These are phyloP conservation scores for Argyrosomus japonicus DNA, from an alignment of 2,113 vertebrate species.

Conservation along the genomic window DNA sequence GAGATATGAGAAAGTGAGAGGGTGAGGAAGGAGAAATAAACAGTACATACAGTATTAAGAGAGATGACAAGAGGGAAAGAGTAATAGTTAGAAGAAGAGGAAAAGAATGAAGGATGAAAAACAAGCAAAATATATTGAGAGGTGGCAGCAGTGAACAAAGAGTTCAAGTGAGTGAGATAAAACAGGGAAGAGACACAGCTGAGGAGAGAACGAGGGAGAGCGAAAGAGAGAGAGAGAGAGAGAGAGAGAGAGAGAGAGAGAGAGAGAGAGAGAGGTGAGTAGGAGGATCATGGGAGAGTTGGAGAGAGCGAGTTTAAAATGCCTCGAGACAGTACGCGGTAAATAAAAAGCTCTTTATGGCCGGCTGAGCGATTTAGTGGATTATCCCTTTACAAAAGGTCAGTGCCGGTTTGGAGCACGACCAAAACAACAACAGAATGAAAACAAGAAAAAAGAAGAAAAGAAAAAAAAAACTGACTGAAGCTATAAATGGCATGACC, in stretches of 20 bases:
- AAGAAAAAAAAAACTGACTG: conserved; percentile 17
- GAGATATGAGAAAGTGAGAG: neutral
- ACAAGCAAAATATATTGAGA: neutral
- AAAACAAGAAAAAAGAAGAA: conserved; percentile 27
- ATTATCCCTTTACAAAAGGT: conserved; percentile 79
- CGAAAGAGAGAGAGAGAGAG: neutral
- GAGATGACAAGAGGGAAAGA: neutral
- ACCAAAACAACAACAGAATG: conserved; percentile 64
- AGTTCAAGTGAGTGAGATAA: conserved; percentile 23
- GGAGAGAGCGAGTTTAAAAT: conserved; percentile 62
- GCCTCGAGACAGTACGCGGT: conserved; percentile 68
- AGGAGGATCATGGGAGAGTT: conserved; percentile 60
- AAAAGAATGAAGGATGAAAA: neutral
- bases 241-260: neutral
- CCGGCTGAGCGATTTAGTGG: conserved; percentile 72
- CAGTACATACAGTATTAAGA: neutral
- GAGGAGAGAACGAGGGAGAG: neutral
- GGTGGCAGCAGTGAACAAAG: conserved; percentile 3
- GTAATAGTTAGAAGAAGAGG: neutral
- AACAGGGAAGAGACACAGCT: neutral
- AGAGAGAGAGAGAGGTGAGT: conserved; percentile 15
- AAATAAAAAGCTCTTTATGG: conserved; percentile 78
- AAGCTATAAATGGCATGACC: conserved; percentile 44
- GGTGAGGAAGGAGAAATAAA: neutral
- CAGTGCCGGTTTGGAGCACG: conserved; percentile 60